These are phyloP conservation scores for Hoplostethus mediterraneus DNA, from an alignment of 2,797 vertebrate genomes.

Conservation along the genomic window DNA sequence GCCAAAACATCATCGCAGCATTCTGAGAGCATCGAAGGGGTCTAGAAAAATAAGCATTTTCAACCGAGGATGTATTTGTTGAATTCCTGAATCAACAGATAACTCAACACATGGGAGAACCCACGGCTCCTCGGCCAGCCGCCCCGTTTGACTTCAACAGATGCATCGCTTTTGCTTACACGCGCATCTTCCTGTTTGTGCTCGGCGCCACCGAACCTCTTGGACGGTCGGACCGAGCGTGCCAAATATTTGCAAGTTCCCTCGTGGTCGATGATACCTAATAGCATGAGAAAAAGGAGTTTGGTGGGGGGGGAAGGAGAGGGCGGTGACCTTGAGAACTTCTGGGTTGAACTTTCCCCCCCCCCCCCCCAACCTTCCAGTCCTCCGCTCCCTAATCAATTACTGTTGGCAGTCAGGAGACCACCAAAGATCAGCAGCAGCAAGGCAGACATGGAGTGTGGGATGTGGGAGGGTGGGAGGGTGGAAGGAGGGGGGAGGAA, in stretches of 20 bases:
- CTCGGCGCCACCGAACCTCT: slow-evolving; percentile 58
- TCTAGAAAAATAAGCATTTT: slow-evolving; percentile 63
- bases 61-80: slow-evolving; percentile 48
- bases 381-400: slow-evolving; percentile 84
- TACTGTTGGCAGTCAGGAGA: slow-evolving; percentile 85
- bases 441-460: slow-evolving; percentile 65
- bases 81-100: slow-evolving; percentile 50
- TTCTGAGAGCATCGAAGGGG: slow-evolving; percentile 48
- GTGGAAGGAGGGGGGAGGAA: slow-evolving; percentile 19
- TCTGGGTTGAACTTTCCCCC: slow-evolving; percentile 81
- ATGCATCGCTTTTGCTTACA: slow-evolving; percentile 63
- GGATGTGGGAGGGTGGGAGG: slow-evolving; percentile 36
- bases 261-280: slow-evolving; percentile 77
- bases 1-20: slow-evolving; percentile 51
- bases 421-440: slow-evolving; percentile 85
- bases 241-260: slow-evolving; percentile 82
- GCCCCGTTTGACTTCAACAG: slow-evolving; percentile 48
- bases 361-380: slow-evolving; percentile 52
- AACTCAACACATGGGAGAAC: slow-evolving; percentile 50
- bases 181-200: slow-evolving; percentile 75
- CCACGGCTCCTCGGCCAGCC: slow-evolving; percentile 21
- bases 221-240: slow-evolving; percentile 69
- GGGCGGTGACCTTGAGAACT: slow-evolving; percentile 84
- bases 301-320: slow-evolving; percentile 45
- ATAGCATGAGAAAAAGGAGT: slow-evolving; percentile 83